Conservation (phyloP, 2,797 vertebrate genomes). For the Tadarida brasiliensis region DNA sequence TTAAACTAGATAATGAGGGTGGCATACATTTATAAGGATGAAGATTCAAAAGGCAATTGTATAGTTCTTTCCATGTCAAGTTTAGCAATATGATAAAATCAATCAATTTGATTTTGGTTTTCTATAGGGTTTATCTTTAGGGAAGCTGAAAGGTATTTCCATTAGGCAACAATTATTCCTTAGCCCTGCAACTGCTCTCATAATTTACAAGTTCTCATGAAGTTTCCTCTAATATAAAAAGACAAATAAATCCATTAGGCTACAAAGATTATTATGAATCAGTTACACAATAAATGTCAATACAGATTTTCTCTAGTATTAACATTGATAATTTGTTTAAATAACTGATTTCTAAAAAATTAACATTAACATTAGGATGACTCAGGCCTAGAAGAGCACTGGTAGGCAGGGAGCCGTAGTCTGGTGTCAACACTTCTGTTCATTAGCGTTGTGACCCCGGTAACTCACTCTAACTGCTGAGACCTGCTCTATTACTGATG, state of each 20-base stretch:
- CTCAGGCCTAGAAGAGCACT: background rate
- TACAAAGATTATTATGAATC: background rate
- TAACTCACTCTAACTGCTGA: background rate
- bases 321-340: constrained; percentile 19
- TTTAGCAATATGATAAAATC: constrained; percentile 56
- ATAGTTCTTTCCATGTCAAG: constrained; percentile 22
- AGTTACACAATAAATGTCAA: constrained; percentile 1
- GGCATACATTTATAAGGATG: constrained; percentile 58
- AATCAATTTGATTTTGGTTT: constrained; percentile 46
- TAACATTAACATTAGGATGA: background rate
- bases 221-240: constrained; percentile 20
- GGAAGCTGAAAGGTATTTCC: constrained; percentile 46
- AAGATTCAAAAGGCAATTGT: constrained; percentile 58
- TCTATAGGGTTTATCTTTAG: background rate
- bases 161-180: background rate
- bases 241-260: background rate
- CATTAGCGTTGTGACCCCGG: background rate
- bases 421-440: background rate
- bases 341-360: constrained; percentile 18
- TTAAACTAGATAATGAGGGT: constrained; percentile 44
- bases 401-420: background rate
- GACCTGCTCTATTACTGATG: background rate
- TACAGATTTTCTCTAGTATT: background rate
- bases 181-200: background rate
- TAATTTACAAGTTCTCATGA: constrained; percentile 26